These are phyloP conservation scores for Drosophila subquinaria DNA, from an alignment of 2,888 invertebrate genomes.

Conservation along the genomic window DNA sequence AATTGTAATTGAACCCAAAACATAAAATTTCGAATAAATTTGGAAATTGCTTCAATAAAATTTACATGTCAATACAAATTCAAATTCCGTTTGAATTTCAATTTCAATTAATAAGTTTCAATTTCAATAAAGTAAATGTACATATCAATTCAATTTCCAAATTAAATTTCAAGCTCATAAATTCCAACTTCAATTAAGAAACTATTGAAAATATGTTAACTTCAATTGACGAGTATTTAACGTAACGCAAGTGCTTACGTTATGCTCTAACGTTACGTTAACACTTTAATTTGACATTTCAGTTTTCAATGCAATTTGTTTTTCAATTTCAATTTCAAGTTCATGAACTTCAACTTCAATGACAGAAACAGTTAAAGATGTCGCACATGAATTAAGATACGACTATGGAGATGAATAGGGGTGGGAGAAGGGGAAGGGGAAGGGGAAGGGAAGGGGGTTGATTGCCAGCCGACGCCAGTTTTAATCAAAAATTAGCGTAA, in stretches of 20 bases:
- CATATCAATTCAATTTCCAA: background rate
- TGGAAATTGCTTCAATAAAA: background rate
- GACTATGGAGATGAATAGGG: background rate
- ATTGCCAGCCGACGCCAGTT: slow-evolving; percentile 43
- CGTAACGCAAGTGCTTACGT: background rate
- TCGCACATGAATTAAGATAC: slow-evolving; percentile 1
- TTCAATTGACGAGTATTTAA: background rate
- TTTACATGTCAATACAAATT: background rate
- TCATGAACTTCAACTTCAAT: slow-evolving; percentile 31
- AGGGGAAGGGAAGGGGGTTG: background rate
- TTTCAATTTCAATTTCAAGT: slow-evolving; percentile 35
- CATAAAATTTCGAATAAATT: background rate
- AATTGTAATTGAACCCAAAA: background rate
- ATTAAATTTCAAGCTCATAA: background rate
- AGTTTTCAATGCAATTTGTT: background rate
- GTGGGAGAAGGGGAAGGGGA: background rate
- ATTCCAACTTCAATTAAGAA: slow-evolving; percentile 1
- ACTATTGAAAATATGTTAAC: background rate
- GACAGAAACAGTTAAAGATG: slow-evolving; percentile 12
- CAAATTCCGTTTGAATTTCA: slow-evolving; percentile 4
- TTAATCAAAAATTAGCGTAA: slow-evolving; percentile 69
- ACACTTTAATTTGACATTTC: background rate
- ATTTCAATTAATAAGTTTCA: slow-evolving; percentile 24
- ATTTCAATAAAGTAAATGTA: slow-evolving; percentile 1
- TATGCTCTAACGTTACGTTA: background rate